A percentile compares a stretch with the other conserved stretches of the same genome.
Evolutionary conservation across 2,888 invertebrate species (phyloP).

Genomic region (Spodoptera picta): DNA sequence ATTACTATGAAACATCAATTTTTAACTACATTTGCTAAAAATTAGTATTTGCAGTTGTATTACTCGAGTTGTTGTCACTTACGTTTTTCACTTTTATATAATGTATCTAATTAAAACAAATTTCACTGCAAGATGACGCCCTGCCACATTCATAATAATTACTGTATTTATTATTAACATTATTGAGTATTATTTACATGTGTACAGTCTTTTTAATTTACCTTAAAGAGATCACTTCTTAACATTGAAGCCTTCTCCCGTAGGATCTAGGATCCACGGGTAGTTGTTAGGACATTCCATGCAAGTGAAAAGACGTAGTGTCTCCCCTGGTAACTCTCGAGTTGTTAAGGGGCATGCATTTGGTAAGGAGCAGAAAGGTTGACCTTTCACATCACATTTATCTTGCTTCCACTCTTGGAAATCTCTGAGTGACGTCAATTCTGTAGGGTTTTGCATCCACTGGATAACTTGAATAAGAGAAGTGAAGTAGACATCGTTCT

Average conservation of each 20-base stretch:
- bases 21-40: conserved; percentile 46
- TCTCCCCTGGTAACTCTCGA: conserved; percentile 96
- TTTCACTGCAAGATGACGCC: conserved; percentile 56
- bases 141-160: conserved; percentile 70
- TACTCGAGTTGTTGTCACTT: conserved; percentile 41
- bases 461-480: conserved; percentile 97
- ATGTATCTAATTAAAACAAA: conserved; percentile 53
- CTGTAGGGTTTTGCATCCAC: conserved; percentile 98
- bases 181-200: conserved; percentile 88
- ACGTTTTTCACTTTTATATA: conserved; percentile 44
- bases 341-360: conserved; percentile 97
- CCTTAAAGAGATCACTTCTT: conserved; percentile 91
- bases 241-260: conserved; percentile 96
- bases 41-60: conserved; percentile 45
- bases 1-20: conserved; percentile 48
- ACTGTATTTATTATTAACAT: conserved; percentile 79
- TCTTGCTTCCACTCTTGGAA: conserved; percentile 98
- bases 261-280: conserved; percentile 98
- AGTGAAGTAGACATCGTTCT: conserved; percentile 97
- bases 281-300: conserved; percentile 99
- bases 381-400: conserved; percentile 97
- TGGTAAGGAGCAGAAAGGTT: conserved; percentile 96
- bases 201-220: conserved; percentile 87
- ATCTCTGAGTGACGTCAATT: conserved; percentile 94
- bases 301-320: conserved; percentile 96